These are phyloP conservation scores for Darevskia nairensis DNA, from an alignment of 2,797 vertebrate genomes.

Conservation along the genomic window DNA sequence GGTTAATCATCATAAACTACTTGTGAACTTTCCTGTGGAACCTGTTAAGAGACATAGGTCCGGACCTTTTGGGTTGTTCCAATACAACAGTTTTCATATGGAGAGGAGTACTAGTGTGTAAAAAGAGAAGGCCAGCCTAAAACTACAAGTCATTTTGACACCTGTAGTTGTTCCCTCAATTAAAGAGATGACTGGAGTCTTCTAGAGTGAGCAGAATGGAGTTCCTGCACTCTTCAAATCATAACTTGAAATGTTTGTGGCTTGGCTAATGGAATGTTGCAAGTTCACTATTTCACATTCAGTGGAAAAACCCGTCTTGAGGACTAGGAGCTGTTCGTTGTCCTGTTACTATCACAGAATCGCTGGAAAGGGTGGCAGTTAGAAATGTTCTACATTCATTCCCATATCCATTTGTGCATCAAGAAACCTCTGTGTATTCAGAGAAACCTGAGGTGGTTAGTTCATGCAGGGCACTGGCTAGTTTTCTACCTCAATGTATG, in stretches of 20 bases:
- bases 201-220: background rate
- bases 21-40: background rate
- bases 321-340: background rate
- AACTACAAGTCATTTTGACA: background rate
- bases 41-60: background rate
- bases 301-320: background rate
- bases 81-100: background rate
- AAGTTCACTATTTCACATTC: background rate
- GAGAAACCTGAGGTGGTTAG: background rate
- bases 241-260: background rate
- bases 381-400: background rate
- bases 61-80: background rate
- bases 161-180: background rate
- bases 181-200: background rate
- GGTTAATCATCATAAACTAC: background rate
- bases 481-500: background rate
- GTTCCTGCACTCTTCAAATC: background rate
- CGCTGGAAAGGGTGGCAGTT: no score
- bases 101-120: background rate
- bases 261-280: background rate
- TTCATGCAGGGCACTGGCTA: background rate
- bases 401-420: background rate
- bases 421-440: background rate
- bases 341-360: background rate
- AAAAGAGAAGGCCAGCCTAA: background rate